A percentile compares a stretch with the other conserved stretches of the same genome.
phyloP scores from a whole-genome alignment of 2,113 vertebrate species.

The Xiphorhynchus elegans region DNA sequence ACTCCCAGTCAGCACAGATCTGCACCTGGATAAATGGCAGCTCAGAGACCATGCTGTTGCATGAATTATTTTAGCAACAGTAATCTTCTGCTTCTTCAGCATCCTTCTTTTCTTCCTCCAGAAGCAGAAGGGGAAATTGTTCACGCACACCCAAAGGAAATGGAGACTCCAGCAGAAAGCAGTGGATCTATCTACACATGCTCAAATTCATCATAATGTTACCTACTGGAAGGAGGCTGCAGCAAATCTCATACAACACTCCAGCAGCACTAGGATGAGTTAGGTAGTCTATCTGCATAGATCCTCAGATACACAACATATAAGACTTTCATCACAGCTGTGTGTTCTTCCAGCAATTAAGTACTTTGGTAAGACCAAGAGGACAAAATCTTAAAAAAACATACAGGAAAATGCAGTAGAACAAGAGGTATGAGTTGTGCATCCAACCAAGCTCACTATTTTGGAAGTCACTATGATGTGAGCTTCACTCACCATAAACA shows the following conservation, averaged over 20 bases:
- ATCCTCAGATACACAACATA: not conserved
- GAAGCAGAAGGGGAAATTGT: not conserved
- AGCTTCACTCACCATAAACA: not conserved
- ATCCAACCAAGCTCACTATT: not conserved
- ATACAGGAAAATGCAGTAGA: not conserved
- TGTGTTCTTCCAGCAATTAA: not conserved
- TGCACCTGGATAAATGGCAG: not conserved
- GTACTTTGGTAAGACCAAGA: not conserved
- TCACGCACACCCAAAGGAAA: not conserved
- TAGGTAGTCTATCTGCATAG: not conserved
- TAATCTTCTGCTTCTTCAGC: not conserved
- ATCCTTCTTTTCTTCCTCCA: not conserved
- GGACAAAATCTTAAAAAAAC: not conserved
- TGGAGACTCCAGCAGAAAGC: not conserved
- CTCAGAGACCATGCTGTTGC: not conserved
- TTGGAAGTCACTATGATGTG: not conserved
- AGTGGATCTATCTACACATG: not conserved
- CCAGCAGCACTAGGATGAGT: not conserved
- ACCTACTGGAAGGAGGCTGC: not conserved
- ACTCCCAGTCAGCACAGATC: not conserved
- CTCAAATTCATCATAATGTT: not conserved
- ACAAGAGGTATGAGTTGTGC: not conserved
- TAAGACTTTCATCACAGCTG: not conserved
- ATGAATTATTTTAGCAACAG: not conserved
- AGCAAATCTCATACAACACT: accelerated